Evolutionary conservation across 2,797 vertebrate species (phyloP).

Genomic region (Phoebastria nigripes): DNA sequence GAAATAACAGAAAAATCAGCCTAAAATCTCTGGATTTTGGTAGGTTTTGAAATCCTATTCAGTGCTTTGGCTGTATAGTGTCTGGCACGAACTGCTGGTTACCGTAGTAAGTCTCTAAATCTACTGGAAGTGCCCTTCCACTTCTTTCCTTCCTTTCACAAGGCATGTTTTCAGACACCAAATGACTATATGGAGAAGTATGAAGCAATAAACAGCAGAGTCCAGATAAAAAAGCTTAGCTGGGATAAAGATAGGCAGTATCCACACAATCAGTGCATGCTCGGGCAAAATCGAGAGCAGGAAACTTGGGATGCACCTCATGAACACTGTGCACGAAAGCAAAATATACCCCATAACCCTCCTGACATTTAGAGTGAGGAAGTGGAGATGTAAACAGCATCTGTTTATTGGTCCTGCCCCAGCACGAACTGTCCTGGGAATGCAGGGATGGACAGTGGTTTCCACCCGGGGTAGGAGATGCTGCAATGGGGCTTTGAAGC

Average conservation of each 20-base stretch:
- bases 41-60: not conserved
- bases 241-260: not conserved
- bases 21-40: not conserved
- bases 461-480: not conserved
- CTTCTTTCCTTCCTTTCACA: not conserved
- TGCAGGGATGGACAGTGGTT: not conserved
- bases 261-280: not conserved
- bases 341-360: not conserved
- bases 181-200: not conserved
- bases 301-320: not conserved
- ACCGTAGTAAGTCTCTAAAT: not conserved
- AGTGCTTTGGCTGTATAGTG: not conserved
- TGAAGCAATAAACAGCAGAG: not conserved
- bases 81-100: not conserved
- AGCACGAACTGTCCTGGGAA: not conserved
- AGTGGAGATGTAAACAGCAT: not conserved
- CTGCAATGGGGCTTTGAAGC: not conserved
- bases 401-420: not conserved
- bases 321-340: not conserved
- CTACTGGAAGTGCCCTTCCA: not conserved
- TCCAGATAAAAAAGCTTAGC: slow-evolving; percentile 1
- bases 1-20: not conserved
- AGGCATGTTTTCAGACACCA: not conserved
- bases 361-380: not conserved
- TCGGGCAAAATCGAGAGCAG: not conserved